A percentile compares a stretch with the other conserved stretches of the same genome.
Conservation (phyloP, 1,140 invertebrate genomes). For the Lepidostoma basale region DNA sequence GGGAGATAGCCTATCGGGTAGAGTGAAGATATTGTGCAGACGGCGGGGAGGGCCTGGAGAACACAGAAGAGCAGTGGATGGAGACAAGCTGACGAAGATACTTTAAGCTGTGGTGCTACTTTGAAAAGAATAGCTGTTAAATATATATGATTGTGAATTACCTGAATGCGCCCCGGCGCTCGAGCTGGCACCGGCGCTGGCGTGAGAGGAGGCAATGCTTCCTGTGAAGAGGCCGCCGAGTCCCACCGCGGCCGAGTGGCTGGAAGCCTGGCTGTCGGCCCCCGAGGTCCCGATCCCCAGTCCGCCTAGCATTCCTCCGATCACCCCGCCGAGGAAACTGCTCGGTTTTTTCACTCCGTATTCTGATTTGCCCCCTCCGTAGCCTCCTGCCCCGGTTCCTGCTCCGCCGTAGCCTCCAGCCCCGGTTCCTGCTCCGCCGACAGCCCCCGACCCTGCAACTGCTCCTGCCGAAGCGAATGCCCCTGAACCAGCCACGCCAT, state of each 20-base stretch:
- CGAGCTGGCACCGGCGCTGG: conserved; percentile 30
- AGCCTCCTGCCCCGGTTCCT: neutral
- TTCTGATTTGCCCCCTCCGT: neutral
- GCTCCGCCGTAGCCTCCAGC: neutral
- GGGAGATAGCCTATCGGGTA: too few species aligned
- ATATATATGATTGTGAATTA: neutral
- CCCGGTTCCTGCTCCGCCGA: neutral
- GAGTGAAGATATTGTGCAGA: too few species aligned
- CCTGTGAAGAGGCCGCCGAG: conserved; percentile 12
- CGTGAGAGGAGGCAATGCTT: conserved; percentile 6
- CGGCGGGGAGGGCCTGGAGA: too few species aligned
- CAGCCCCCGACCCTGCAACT: neutral
- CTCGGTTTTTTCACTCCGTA: neutral
- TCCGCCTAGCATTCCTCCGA: conserved; percentile 4
- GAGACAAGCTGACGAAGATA: too few species aligned
- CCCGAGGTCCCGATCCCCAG: neutral
- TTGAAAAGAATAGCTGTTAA: too few species aligned
- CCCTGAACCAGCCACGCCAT: neutral
- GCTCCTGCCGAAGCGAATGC: neutral
- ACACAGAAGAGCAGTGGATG: too few species aligned
- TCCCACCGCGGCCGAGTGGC: conserved; percentile 24
- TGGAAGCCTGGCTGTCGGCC: conserved; percentile 2
- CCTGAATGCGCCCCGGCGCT: conserved; percentile 11
- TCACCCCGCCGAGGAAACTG: neutral
- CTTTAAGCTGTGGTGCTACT: too few species aligned